Evolutionary conservation across 2,888 invertebrate genomes (phyloP).

Genomic region (Uloborus plumipes): DNA sequence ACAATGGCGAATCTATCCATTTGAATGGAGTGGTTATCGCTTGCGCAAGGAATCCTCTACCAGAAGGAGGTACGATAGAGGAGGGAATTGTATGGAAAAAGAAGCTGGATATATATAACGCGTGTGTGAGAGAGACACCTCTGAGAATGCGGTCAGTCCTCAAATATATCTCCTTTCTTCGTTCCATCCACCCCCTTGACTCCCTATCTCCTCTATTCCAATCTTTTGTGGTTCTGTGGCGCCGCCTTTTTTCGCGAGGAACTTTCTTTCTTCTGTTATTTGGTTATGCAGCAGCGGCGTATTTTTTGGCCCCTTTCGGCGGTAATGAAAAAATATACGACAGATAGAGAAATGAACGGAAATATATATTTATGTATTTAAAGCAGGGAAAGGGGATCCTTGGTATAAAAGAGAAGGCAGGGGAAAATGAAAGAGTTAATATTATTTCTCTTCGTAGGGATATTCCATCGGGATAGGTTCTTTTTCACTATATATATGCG

Average conservation of each 20-base stretch:
- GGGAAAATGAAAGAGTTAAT: too few species aligned
- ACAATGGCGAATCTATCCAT: constrained; percentile 49
- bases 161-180: constrained; percentile 48
- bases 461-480: constrained; percentile 37
- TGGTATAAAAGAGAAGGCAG: constrained; percentile 24
- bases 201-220: constrained; percentile 43
- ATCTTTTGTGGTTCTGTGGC: constrained; percentile 34
- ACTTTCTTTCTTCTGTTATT: neutral
- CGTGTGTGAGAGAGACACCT: neutral
- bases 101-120: constrained; percentile 9
- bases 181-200: constrained; percentile 7
- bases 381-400: constrained; percentile 35
- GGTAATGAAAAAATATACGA: constrained; percentile 47
- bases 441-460: constrained; percentile 5
- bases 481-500: constrained; percentile 11
- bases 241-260: neutral
- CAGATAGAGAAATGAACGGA: constrained; percentile 49
- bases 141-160: constrained; percentile 54
- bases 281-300: constrained; percentile 39
- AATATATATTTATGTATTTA: constrained; percentile 64
- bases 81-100: neutral
- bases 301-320: constrained; percentile 46
- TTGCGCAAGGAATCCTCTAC: neutral
- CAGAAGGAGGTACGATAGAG: constrained; percentile 1
- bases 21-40: constrained; percentile 41